These are phyloP conservation scores for Parazoanthus atlanticus DNA, from an alignment of 92 coral and sea anemone species.

Conservation along the genomic window DNA sequence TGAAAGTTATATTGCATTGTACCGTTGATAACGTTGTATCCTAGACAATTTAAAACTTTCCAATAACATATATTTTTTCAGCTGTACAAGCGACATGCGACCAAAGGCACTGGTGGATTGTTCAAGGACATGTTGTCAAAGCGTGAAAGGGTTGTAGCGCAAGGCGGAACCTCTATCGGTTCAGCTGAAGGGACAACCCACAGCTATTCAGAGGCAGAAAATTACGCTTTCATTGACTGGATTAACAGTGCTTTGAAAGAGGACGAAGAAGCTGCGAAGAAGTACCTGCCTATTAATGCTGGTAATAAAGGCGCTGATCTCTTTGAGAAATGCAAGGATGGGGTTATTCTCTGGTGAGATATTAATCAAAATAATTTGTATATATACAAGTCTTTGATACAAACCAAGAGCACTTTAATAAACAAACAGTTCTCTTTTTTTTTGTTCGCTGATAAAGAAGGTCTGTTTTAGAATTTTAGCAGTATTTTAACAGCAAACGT, in stretches of 20 bases:
- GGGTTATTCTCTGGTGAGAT: slow-evolving; percentile 82
- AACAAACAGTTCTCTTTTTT: no score
- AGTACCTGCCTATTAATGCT: slow-evolving; percentile 70
- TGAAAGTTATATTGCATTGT: no score
- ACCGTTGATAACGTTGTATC: neutral
- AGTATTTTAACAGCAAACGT: no score
- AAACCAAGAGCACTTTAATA: no score
- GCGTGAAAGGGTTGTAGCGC: slow-evolving; percentile 63
- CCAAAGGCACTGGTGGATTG: slow-evolving; percentile 47
- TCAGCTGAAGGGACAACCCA: slow-evolving; percentile 97
- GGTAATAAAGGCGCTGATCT: slow-evolving; percentile 70
- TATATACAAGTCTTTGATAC: no score
- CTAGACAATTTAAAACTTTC: neutral
- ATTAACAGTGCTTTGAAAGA: slow-evolving; percentile 81
- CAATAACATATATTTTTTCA: neutral
- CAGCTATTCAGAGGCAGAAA: slow-evolving; percentile 81
- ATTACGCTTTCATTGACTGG: slow-evolving; percentile 96
- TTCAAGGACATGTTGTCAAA: slow-evolving; percentile 75
- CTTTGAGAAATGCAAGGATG: slow-evolving; percentile 85
- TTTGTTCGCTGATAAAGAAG: no score
- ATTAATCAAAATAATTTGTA: neutral
- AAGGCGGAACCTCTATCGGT: slow-evolving; percentile 85
- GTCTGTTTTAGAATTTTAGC: no score
- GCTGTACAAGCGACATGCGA: slow-evolving; percentile 52
- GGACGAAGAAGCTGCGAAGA: slow-evolving; percentile 65